phyloP scores from a whole-genome alignment of 2,113 vertebrate genomes.

The Climacteris rufus region DNA sequence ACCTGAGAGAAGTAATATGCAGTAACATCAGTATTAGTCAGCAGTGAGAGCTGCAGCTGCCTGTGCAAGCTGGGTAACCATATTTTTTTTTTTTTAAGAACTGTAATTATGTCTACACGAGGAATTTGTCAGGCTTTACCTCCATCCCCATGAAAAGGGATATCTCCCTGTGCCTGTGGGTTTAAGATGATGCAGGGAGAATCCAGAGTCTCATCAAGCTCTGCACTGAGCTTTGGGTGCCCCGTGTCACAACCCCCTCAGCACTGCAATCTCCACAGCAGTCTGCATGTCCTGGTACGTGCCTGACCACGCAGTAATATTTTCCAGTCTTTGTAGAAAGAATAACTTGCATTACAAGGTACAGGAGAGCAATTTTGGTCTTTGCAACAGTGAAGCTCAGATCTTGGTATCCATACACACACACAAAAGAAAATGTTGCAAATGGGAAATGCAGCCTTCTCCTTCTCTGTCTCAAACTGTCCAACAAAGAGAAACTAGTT shows the following conservation, averaged over 20 bases:
- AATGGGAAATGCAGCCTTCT: not conserved
- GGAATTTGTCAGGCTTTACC: not conserved
- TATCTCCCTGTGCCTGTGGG: not conserved
- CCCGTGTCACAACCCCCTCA: not conserved
- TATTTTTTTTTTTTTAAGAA: not conserved
- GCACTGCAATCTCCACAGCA: not conserved
- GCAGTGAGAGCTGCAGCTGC: not conserved
- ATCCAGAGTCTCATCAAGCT: not conserved
- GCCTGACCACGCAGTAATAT: not conserved
- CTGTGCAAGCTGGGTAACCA: not conserved
- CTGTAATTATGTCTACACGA: not conserved
- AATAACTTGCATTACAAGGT: not conserved
- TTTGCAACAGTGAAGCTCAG: not conserved
- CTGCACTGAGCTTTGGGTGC: not conserved
- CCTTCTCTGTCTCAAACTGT: not conserved
- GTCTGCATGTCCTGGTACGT: not conserved
- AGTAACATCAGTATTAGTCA: no score
- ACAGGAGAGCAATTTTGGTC: not conserved
- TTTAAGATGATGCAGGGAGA: not conserved
- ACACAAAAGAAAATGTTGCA: not conserved
- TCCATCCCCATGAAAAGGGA: not conserved
- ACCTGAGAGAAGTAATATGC: not conserved
- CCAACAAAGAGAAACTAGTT: not conserved
- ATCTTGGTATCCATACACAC: not conserved
- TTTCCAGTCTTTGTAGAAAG: not conserved